Conservation (phyloP, 2,113 vertebrate genomes). For the Daboia siamensis region DNA sequence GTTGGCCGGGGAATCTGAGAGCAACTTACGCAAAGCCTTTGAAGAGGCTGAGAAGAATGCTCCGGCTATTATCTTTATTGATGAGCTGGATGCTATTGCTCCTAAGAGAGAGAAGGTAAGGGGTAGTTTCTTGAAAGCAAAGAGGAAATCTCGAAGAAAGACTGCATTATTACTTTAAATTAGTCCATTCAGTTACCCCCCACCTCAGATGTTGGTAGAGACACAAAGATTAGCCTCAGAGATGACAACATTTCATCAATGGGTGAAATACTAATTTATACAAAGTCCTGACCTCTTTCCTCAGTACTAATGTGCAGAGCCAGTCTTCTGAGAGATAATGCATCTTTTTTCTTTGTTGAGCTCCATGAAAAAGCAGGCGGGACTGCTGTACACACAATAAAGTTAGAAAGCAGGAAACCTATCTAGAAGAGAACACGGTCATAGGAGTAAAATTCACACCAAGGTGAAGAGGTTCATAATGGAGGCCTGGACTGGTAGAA, state of each 20-base stretch:
- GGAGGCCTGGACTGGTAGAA: not conserved
- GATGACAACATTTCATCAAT: not conserved
- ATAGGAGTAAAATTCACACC: not conserved
- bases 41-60: slow-evolving; percentile 98
- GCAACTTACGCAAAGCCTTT: slow-evolving; percentile 97
- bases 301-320: not conserved
- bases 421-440: not conserved
- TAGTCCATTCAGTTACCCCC: not conserved
- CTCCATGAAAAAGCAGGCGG: not conserved
- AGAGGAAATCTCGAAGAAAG: not conserved
- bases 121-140: not conserved
- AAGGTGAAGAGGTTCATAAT: not conserved
- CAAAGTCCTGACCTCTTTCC: not conserved
- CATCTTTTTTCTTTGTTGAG: not conserved
- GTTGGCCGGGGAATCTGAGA: slow-evolving; percentile 96
- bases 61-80: slow-evolving; percentile 98
- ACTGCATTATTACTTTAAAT: not conserved
- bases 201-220: not conserved
- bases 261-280: not conserved
- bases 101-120: slow-evolving; percentile 97
- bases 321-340: not conserved
- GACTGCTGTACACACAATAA: not conserved
- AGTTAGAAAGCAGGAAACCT: not conserved
- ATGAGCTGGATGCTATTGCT: slow-evolving; percentile 96
- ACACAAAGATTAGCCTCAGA: not conserved